These are phyloP conservation scores for Epizoanthus stellaris DNA, from an alignment of 92 coral and sea anemone genomes.

Conservation along the genomic window DNA sequence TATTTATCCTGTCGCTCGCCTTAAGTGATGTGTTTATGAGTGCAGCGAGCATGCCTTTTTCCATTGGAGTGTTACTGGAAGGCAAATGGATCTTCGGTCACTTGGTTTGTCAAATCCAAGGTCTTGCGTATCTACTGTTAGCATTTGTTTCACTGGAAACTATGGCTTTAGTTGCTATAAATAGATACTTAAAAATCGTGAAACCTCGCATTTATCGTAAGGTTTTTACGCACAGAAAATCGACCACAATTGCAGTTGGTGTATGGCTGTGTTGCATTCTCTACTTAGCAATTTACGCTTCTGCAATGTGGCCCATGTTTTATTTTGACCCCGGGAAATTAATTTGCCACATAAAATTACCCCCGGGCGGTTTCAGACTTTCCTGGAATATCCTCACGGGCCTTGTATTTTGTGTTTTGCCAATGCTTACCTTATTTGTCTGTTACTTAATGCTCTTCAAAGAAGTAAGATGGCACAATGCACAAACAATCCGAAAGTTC, in stretches of 20 bases:
- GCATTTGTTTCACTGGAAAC: constrained; percentile 68
- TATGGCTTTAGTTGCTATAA: constrained; percentile 70
- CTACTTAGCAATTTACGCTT: constrained; percentile 44
- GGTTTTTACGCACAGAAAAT: constrained; percentile 53
- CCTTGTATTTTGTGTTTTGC: constrained; percentile 53
- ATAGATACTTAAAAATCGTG: constrained; percentile 67
- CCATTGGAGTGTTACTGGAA: constrained; percentile 54
- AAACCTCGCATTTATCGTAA: constrained; percentile 58
- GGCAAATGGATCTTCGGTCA: constrained; percentile 60
- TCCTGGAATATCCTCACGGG: constrained; percentile 66
- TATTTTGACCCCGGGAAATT: constrained; percentile 66
- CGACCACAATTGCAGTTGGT: constrained; percentile 33
- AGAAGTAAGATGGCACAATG: constrained; percentile 58
- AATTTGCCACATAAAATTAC: constrained; percentile 63
- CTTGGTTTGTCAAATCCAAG: constrained; percentile 64
- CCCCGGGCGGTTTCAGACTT: constrained; percentile 27
- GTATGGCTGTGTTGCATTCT: constrained; percentile 57
- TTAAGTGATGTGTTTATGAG: constrained; percentile 63
- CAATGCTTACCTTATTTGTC: constrained; percentile 59
- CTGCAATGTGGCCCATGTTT: constrained; percentile 45
- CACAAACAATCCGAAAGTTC: constrained; percentile 49
- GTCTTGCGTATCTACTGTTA: constrained; percentile 56
- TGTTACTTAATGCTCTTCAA: constrained; percentile 64
- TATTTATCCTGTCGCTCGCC: constrained; percentile 63
- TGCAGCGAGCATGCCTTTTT: constrained; percentile 64